Percentiles rank a stretch among this genome's conserved stretches.
These are phyloP conservation scores for Pterostichus madidus DNA, from an alignment of 2,888 invertebrate species.

Conservation along the genomic window DNA sequence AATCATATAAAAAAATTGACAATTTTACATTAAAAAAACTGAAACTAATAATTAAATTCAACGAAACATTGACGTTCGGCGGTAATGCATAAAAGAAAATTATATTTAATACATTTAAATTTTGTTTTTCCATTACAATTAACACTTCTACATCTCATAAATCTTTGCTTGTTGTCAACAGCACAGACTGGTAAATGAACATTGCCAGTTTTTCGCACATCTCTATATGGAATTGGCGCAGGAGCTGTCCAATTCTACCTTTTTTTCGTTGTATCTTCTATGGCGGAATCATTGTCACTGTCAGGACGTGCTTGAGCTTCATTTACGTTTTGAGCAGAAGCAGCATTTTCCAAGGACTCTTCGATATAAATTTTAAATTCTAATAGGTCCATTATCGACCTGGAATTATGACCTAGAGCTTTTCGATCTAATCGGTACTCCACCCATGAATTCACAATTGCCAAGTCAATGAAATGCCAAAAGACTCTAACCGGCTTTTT, in stretches of 20 bases:
- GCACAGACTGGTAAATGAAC: background rate
- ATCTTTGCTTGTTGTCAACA: background rate
- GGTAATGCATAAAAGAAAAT: background rate
- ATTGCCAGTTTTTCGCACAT: conserved; percentile 20
- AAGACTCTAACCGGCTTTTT: conserved; percentile 68
- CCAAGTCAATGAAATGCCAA: conserved; percentile 69
- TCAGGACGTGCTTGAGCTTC: too few species aligned
- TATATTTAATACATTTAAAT: conserved; percentile 9
- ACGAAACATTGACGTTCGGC: conserved; percentile 3
- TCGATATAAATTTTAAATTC: conserved; percentile 7
- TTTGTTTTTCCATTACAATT: background rate
- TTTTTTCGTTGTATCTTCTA: background rate
- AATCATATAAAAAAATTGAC: too few species aligned
- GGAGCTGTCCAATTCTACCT: background rate
- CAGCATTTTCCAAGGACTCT: background rate
- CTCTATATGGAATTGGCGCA: background rate
- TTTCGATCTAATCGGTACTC: conserved; percentile 68
- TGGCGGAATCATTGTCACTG: conserved; percentile 9
- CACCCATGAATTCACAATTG: conserved; percentile 70
- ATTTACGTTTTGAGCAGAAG: too few species aligned
- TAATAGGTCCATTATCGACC: background rate
- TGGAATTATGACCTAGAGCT: background rate
- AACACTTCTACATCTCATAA: conserved; percentile 5
- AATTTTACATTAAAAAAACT: conserved; percentile 51
- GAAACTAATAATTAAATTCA: conserved; percentile 12